phyloP scores from a whole-genome alignment of 2,113 vertebrate genomes.

The Catharus bicknelli region DNA sequence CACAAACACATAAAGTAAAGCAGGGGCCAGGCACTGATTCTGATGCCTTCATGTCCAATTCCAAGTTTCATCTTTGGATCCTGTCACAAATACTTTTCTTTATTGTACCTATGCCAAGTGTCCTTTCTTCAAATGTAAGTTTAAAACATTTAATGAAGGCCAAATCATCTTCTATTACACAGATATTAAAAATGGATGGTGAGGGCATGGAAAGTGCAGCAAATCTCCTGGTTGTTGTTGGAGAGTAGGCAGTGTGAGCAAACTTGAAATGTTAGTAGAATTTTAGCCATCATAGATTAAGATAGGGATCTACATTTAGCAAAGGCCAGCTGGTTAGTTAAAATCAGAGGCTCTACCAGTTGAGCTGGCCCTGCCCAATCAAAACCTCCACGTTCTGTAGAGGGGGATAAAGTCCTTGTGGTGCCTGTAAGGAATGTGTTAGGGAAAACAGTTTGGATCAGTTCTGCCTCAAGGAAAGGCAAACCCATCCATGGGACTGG shows the following conservation, averaged over 20 bases:
- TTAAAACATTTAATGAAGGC: background rate
- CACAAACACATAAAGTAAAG: background rate
- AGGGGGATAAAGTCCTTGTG: background rate
- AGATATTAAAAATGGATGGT: background rate
- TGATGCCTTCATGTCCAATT: background rate
- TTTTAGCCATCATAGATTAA: background rate
- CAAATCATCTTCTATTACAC: background rate
- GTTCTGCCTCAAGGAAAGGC: background rate
- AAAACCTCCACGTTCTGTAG: rapidly evolving
- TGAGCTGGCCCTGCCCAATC: background rate
- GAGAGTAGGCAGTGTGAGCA: background rate
- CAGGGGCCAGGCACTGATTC: background rate
- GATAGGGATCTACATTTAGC: background rate
- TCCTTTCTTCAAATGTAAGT: background rate
- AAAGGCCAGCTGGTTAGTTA: background rate
- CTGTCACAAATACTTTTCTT: background rate
- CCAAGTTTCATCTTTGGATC: background rate
- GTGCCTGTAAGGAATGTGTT: background rate
- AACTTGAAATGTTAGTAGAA: background rate
- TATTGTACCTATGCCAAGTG: background rate
- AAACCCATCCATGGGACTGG: rapidly evolving
- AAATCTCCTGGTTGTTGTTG: background rate
- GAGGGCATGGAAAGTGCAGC: background rate
- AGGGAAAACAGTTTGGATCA: background rate
- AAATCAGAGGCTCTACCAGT: background rate